Base-by-base conservation (phyloP, 2,113 vertebrate species). In the Menura novaehollandiae region DNA sequence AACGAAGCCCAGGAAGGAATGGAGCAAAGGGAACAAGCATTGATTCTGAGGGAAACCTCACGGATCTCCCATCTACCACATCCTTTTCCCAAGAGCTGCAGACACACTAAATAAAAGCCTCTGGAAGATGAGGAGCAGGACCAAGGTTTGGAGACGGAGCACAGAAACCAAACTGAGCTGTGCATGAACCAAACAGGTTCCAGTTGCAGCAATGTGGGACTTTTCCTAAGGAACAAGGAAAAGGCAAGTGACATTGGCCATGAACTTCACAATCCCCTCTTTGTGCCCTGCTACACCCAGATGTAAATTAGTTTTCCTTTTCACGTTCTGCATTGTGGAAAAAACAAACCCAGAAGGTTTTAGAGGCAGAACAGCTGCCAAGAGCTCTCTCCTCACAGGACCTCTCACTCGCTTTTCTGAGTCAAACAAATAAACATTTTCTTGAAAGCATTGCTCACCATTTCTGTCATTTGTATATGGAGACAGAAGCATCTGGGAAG, bases 401-500 rank as follows among this genome's bases (percentile, higher is more conserved):
- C 82, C 82, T 95, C 80, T 84, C 78, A 14, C 75, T 89, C 21
- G 81, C 69, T 60, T 85, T 81, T 46, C 87, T 59, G 37, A 39
- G 52, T 15, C 85, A 59, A 78, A 86, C 87, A 94, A 96, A 89
- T 19, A 94, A 89, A 74, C 27, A 23, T 59, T 41, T 72, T 74
- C 77, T 85, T 67, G 55, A 84, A 84, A 86, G 76, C 80, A 51
- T 15, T 43, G 87, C n/a, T 91, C 77, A 72, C 79, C 49, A 7
- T 82, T 88, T 81, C 92, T 95, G 81, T 59, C 84, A 82, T 85
- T 75, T 85, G 77, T 62, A 17, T 17, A 30, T 28, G 71, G 83
- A 89, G 91, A 47, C 92, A 89, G 89, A 41, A 85, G 94, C 90
- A 82, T 84, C 88, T 93, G 85, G 88, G 93, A 87, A 80, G 93